Evolutionary conservation across 1,140 invertebrate genomes (phyloP).

Genomic region (Gonatopus flavifemur): DNA sequence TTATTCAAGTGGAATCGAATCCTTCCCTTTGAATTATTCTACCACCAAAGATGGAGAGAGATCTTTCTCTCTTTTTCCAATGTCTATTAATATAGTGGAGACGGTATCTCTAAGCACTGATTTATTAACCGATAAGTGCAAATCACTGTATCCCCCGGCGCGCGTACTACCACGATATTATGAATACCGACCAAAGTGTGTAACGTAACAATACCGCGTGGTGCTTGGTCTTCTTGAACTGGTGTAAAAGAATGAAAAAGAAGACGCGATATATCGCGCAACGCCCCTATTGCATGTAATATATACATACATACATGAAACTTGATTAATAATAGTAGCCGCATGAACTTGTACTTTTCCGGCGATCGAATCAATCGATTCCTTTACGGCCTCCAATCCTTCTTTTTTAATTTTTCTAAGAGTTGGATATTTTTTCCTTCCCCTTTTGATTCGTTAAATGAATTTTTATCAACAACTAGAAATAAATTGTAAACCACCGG

Average conservation of each 20-base stretch:
- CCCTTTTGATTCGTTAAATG: too few species aligned
- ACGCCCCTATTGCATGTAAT: too few species aligned
- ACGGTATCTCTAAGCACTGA: too few species aligned
- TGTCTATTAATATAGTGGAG: conserved; percentile 19
- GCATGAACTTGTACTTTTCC: conserved; percentile 52
- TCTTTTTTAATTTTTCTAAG: too few species aligned
- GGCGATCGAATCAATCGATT: too few species aligned
- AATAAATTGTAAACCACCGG: conserved; percentile 48
- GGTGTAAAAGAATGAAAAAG: conserved; percentile 24
- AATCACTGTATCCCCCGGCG: conserved; percentile 41
- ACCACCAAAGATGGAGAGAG: not conserved
- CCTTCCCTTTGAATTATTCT: not conserved
- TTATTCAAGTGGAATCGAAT: too few species aligned
- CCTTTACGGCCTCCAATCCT: too few species aligned
- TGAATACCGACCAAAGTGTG: conserved; percentile 37
- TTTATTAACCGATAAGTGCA: conserved; percentile 54
- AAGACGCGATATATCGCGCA: conserved; percentile 28
- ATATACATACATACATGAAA: too few species aligned
- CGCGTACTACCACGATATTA: conserved; percentile 29
- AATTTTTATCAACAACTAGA: too few species aligned
- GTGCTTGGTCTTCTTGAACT: conserved; percentile 41
- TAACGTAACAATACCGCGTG: conserved; percentile 49
- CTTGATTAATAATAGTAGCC: conserved; percentile 50
- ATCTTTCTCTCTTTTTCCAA: conserved; percentile 9
- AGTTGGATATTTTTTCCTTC: too few species aligned